These are phyloP conservation scores for Leptosomus discolor DNA, from an alignment of 2,113 vertebrate genomes.

Conservation along the genomic window DNA sequence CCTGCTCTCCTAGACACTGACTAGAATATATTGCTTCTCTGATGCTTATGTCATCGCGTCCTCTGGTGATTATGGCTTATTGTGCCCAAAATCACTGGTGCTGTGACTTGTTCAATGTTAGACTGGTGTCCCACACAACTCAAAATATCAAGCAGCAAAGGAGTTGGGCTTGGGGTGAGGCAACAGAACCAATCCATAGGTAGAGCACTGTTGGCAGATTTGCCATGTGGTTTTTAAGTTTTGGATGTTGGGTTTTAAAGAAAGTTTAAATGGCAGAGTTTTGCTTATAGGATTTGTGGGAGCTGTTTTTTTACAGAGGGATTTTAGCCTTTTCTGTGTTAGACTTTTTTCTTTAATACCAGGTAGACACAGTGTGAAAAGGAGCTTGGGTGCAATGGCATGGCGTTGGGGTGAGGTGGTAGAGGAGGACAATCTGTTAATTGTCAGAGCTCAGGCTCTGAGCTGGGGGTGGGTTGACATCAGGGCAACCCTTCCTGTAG, in stretches of 20 bases:
- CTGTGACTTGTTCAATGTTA: fast-evolving
- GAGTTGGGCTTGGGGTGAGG: not conserved
- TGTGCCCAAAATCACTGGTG: fast-evolving
- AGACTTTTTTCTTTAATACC: not conserved
- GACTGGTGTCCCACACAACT: not conserved
- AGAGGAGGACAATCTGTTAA: not conserved
- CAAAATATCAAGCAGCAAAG: fast-evolving
- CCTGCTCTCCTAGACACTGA: not conserved
- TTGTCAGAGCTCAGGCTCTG: not conserved
- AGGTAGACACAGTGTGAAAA: not conserved
- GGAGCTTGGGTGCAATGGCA: not conserved
- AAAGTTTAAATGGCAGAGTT: not conserved
- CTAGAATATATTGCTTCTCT: not conserved
- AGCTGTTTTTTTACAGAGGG: fast-evolving
- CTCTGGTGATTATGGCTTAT: not conserved
- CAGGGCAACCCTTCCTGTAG: not conserved
- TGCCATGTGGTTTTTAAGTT: fast-evolving
- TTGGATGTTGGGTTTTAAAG: not conserved
- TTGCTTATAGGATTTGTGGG: not conserved
- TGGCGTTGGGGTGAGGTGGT: not conserved
- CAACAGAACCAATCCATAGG: fast-evolving
- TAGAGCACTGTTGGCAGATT: not conserved
- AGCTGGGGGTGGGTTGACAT: not conserved
- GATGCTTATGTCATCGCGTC: fast-evolving
- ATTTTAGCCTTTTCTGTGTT: not conserved